Evolutionary conservation across 1,140 invertebrate genomes (phyloP), one percentile per base, ranked within the genome.

Genomic region (Rhynchophorus ferrugineus): DNA sequence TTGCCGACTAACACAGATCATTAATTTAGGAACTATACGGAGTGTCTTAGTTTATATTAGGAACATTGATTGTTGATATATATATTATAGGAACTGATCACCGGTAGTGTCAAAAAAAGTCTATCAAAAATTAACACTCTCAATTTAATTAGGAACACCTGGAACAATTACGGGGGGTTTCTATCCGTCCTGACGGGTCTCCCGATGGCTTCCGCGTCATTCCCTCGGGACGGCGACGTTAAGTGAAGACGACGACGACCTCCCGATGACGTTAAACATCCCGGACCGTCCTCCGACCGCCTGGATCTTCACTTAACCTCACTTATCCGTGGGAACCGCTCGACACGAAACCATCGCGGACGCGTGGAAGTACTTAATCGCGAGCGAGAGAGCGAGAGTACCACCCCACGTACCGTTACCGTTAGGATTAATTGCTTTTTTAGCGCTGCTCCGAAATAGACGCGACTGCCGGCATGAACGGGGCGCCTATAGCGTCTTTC

Each of bases 401-500:
- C n/a, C n/a, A 7, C 13, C 5, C 13, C 37, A 19, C 37, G n/a
- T 38, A 38, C 37, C 37, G n/a, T 38, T 38, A 6, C 37, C 18
- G 37, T 6, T 7, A 3, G n/a, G 17, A 13, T 6, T 19, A 14
- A 6, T 38, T n/a, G n/a, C 8, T 38, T 38, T 38, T 19, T 38
- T 38, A 11, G 24, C 11, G 24, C 5, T 29, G 24, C 5, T 29
- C 51, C 34, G 17, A 19, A 43, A 47, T 46, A 54, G 51, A 42
- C 44, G 36, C 44, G 42, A 44, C 44, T 24, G 44, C 35, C 51
- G 20, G 34, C 38, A 47, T 54, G 44, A 41, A 54, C 44, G 36
- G 44, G 51, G 44, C 51, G 51, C 51, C 51, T 54, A 54, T 54
- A 54, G 42, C 49, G 51, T 44, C 43, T 54, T 44, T 7, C 22